A percentile compares a stretch with the other conserved stretches of the same genome.
phyloP scores from a whole-genome alignment of 1,140 invertebrate genomes.

The Lineus longissimus region DNA sequence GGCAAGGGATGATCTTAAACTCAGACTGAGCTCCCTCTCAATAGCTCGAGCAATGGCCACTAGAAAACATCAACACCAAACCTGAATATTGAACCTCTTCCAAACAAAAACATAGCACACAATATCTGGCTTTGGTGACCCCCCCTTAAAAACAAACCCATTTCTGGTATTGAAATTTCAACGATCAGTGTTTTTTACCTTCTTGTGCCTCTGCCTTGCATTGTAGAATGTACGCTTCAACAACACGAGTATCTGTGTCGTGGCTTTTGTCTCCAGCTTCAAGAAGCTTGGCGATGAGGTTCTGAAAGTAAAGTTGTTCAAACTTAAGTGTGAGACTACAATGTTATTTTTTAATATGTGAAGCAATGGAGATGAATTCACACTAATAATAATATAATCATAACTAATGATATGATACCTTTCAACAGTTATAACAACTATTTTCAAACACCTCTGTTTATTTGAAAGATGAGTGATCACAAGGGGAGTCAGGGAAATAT shows the following conservation, averaged over 20 bases:
- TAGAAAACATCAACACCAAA: conserved; percentile 30
- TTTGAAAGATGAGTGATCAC: too few relatives aligned
- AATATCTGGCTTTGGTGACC: too few relatives aligned
- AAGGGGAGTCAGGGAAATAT: too few relatives aligned
- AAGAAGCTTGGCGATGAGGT: conserved; percentile 51
- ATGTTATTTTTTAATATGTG: neutral
- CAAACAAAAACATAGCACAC: neutral
- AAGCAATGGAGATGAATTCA: neutral
- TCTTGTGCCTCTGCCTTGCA: conserved; percentile 73
- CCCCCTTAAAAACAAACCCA: too few relatives aligned
- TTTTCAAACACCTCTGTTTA: too few relatives aligned
- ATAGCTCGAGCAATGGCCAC: conserved; percentile 70
- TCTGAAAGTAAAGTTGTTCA: neutral
- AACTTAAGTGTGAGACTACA: neutral
- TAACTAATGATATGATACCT: too few relatives aligned
- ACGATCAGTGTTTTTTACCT: too few relatives aligned
- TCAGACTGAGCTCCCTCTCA: conserved; percentile 66
- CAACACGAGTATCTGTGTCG: conserved; percentile 63
- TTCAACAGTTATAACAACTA: too few relatives aligned
- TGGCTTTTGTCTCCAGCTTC: conserved; percentile 56
- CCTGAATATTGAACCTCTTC: neutral
- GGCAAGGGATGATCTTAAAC: conserved; percentile 64
- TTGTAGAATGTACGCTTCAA: conserved; percentile 66
- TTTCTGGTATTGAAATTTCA: too few relatives aligned
- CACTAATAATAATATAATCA: too few relatives aligned